Evolutionary conservation across 2,113 vertebrate genomes (phyloP).

Genomic region (Lichenostomus cassidix): DNA sequence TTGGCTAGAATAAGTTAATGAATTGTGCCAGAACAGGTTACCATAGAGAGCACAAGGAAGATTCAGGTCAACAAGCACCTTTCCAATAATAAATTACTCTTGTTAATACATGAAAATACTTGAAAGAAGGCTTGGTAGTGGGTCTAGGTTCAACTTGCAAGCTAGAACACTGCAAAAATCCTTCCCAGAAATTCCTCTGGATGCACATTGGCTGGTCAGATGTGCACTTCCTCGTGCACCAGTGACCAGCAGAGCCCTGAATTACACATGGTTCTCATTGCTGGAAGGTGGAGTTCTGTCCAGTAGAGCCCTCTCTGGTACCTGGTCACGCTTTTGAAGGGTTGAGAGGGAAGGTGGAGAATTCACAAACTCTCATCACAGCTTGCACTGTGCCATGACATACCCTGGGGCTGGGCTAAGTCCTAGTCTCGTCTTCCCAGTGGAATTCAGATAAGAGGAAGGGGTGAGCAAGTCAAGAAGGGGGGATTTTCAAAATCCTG

Average conservation of each 20-base stretch:
- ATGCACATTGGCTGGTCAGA: background rate
- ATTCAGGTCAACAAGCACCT: conserved; percentile 21
- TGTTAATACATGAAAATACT: conserved; percentile 39
- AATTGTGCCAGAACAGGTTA: conserved; percentile 28
- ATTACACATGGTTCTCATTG: background rate
- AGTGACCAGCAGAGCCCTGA: background rate
- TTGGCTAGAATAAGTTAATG: background rate
- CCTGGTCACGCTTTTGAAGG: background rate
- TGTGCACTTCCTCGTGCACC: background rate
- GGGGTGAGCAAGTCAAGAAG: background rate
- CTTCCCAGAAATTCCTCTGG: background rate
- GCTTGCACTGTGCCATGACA: background rate
- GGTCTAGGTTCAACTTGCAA: background rate
- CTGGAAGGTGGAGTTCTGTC: background rate
- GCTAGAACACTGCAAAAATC: background rate
- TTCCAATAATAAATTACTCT: background rate
- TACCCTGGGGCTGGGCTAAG: background rate
- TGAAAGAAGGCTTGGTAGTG: background rate
- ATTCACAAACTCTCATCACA: background rate
- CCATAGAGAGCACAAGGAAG: conserved; percentile 15
- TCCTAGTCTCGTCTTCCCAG: background rate
- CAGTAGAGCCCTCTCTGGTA: background rate
- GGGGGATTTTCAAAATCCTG: background rate
- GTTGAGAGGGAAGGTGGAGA: background rate
- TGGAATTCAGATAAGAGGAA: background rate